These are phyloP conservation scores for Pseudachorutes palmiensis DNA, from an alignment of 1,140 invertebrate genomes.

Conservation along the genomic window DNA sequence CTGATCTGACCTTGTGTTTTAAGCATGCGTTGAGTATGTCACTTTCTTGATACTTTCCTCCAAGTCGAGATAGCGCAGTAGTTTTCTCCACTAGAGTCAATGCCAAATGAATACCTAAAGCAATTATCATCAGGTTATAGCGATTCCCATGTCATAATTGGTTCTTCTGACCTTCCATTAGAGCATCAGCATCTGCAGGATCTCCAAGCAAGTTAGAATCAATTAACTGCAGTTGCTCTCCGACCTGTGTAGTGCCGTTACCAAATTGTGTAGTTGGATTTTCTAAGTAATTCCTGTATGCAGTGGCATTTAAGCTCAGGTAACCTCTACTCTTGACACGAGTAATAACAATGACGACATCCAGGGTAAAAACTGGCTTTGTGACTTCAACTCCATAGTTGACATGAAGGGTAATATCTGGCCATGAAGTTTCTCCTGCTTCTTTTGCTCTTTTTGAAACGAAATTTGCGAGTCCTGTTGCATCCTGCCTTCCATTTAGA, in stretches of 20 bases:
- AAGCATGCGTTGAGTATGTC: not conserved
- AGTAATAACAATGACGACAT: not conserved
- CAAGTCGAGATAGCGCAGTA: not conserved
- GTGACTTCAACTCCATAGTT: not conserved
- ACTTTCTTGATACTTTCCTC: not conserved
- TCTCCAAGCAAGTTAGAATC: not conserved
- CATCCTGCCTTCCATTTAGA: not conserved
- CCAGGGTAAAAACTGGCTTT: not conserved
- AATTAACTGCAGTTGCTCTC: not conserved
- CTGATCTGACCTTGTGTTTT: not conserved
- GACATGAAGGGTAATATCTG: not conserved
- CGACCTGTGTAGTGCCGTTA: too few relatives aligned
- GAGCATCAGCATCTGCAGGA: not conserved
- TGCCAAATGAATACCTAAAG: not conserved
- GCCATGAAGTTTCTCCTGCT: not conserved
- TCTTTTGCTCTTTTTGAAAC: not conserved
- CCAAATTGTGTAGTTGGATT: too few relatives aligned
- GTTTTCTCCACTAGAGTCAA: not conserved
- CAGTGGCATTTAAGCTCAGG: not conserved
- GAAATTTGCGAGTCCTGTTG: not conserved
- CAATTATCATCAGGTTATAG: not conserved
- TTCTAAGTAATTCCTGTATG: not conserved
- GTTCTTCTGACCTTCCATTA: not conserved
- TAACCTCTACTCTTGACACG: not conserved
- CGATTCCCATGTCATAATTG: too few relatives aligned